These are phyloP conservation scores for Sisor rabdophorus DNA, from an alignment of 2,113 vertebrate genomes.

Conservation along the genomic window DNA sequence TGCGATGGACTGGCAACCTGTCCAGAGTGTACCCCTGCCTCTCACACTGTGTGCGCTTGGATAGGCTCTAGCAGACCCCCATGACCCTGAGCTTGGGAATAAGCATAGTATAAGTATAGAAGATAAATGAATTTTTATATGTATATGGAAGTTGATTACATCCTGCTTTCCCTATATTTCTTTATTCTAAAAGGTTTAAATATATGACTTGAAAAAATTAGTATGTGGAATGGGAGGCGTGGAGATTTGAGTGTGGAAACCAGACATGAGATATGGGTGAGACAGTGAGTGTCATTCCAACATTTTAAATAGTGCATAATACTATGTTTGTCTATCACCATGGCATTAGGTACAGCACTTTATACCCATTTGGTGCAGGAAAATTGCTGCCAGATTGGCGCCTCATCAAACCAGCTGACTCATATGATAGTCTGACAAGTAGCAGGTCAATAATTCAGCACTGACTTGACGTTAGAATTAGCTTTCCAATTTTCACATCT, in stretches of 20 bases:
- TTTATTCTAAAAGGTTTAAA: constrained; percentile 13
- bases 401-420: constrained; percentile 4
- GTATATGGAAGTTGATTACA: constrained; percentile 34
- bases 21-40: no score
- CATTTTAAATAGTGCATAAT: constrained; percentile 20
- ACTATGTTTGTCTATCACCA: constrained; percentile 1
- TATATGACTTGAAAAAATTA: constrained; percentile 8
- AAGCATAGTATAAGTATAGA: no score
- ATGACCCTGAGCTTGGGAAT: no score
- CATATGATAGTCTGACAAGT: constrained; percentile 23
- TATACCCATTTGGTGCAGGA: constrained; percentile 10
- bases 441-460: constrained; percentile 48
- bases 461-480: constrained; percentile 53
- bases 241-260: constrained; percentile 22
- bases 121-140: no score
- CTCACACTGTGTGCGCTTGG: no score
- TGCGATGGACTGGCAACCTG: no score
- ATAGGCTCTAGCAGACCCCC: no score
- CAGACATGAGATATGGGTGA: not conserved
- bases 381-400: constrained; percentile 11
- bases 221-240: not conserved
- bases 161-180: constrained; percentile 20
- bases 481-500: constrained; percentile 31
- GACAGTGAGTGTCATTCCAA: not conserved
- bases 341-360: constrained; percentile 17